A percentile compares a stretch with the other conserved stretches of the same genome.
phyloP scores from a whole-genome alignment of 2,797 vertebrate genomes.

The Oreochromis grahami region DNA sequence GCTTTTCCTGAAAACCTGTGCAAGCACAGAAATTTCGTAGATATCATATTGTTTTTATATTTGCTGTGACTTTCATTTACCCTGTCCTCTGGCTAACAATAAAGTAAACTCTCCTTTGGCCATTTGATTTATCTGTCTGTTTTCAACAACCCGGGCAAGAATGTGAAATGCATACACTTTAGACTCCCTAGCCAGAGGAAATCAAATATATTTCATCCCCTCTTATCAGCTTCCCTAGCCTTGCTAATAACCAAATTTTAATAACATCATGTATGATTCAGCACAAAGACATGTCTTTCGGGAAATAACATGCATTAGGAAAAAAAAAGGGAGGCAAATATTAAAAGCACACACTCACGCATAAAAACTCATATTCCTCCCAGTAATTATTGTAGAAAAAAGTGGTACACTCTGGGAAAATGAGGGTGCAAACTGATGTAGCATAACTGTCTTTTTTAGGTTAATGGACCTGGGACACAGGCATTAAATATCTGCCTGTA shows the following conservation, averaged over 20 bases:
- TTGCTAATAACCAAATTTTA: conserved; percentile 48
- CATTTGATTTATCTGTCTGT: conserved; percentile 4
- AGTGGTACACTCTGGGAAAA: conserved; percentile 21
- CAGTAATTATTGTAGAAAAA: conserved; percentile 34
- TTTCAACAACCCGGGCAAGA: conserved; percentile 5
- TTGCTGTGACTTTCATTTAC: background rate
- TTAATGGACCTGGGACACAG: conserved; percentile 36
- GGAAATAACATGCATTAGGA: conserved; percentile 56
- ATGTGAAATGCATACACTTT: conserved; percentile 33
- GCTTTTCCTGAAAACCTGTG: background rate
- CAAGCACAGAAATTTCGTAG: background rate
- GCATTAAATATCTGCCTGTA: conserved; percentile 8
- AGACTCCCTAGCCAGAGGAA: conserved; percentile 2
- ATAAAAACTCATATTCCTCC: background rate
- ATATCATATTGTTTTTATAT: background rate
- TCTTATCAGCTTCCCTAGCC: conserved; percentile 13
- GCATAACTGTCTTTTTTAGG: conserved; percentile 41
- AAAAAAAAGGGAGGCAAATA: background rate
- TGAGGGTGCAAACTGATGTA: conserved; percentile 29
- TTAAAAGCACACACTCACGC: background rate
- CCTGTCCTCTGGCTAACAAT: background rate
- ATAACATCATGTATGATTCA: conserved; percentile 61
- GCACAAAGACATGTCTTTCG: conserved; percentile 41
- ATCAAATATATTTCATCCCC: conserved; percentile 13
- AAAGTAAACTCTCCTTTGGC: background rate